phyloP scores from a whole-genome alignment of 2,113 vertebrate genomes.

The Cavia aperea region DNA sequence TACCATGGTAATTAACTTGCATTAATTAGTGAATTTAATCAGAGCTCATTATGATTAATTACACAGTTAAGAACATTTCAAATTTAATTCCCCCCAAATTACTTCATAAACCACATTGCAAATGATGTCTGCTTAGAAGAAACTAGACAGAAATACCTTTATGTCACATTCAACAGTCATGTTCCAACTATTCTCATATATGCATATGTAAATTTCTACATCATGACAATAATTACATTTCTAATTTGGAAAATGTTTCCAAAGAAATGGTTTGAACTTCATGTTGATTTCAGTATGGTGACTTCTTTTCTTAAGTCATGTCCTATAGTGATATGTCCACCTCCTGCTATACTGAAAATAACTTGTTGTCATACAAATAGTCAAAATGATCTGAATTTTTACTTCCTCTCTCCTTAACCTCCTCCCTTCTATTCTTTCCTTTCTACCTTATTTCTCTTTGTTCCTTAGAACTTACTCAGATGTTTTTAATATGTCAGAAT shows the following conservation, averaged over 20 bases:
- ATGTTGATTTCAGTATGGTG: neutral
- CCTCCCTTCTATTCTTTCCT: neutral
- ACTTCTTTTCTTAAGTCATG: neutral
- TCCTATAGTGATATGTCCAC: neutral
- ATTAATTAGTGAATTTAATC: slow-evolving; percentile 32
- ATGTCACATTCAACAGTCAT: neutral
- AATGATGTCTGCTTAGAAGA: neutral
- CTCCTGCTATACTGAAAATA: neutral
- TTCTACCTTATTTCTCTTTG: neutral
- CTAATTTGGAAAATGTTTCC: neutral
- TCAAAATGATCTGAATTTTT: accelerated
- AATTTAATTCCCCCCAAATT: slow-evolving; percentile 30
- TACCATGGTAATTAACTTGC: neutral
- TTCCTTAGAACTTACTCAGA: neutral
- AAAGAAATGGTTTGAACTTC: neutral
- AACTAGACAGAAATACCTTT: neutral
- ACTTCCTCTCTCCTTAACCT: neutral
- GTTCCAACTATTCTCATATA: neutral
- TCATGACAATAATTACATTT: neutral
- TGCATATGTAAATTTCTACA: neutral
- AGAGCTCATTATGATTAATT: slow-evolving; percentile 38
- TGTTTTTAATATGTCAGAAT: neutral
- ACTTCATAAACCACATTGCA: neutral
- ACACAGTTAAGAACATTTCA: slow-evolving; percentile 26
- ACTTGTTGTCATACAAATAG: neutral